phyloP scores from a whole-genome alignment of 1,140 invertebrate genomes.

The Nephila pilipes region DNA sequence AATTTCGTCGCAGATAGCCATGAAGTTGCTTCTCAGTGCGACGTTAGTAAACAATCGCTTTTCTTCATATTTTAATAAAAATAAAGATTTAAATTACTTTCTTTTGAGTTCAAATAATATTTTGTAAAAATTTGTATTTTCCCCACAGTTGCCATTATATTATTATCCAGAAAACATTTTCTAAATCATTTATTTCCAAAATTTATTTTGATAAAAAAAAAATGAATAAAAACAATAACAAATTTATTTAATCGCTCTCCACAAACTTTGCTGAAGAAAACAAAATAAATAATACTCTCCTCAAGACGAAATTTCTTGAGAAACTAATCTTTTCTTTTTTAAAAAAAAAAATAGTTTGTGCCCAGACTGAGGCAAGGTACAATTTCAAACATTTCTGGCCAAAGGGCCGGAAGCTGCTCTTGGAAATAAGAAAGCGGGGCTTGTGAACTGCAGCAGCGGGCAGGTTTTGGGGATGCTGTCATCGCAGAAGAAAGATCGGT shows the following conservation, averaged over 20 bases:
- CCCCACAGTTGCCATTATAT: too few species aligned
- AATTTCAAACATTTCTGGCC: constrained; percentile 18
- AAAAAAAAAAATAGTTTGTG: not conserved
- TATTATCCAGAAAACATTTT: too few species aligned
- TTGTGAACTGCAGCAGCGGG: not conserved
- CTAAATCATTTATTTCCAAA: too few species aligned
- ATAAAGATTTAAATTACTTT: too few species aligned
- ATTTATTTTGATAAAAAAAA: not conserved
- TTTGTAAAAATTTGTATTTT: too few species aligned
- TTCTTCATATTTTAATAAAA: too few species aligned
- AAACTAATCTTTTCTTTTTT: not conserved
- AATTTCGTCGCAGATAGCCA: too few species aligned
- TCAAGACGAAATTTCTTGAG: not conserved
- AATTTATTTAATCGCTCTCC: not conserved
- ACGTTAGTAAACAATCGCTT: too few species aligned
- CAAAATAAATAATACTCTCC: not conserved
- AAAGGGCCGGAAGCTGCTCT: constrained; percentile 8
- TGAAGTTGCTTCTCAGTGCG: too few species aligned
- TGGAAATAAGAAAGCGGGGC: constrained; percentile 18
- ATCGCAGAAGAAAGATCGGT: constrained; percentile 71
- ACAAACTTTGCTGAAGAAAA: not conserved
- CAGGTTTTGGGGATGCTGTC: constrained; percentile 58
- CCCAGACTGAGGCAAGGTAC: not conserved
- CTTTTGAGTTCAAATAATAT: too few species aligned
- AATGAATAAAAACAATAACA: not conserved